A percentile compares a stretch with the other conserved stretches of the same genome.
Conservation (phyloP, 2,113 vertebrate species). For the Pseudorasbora parva region DNA sequence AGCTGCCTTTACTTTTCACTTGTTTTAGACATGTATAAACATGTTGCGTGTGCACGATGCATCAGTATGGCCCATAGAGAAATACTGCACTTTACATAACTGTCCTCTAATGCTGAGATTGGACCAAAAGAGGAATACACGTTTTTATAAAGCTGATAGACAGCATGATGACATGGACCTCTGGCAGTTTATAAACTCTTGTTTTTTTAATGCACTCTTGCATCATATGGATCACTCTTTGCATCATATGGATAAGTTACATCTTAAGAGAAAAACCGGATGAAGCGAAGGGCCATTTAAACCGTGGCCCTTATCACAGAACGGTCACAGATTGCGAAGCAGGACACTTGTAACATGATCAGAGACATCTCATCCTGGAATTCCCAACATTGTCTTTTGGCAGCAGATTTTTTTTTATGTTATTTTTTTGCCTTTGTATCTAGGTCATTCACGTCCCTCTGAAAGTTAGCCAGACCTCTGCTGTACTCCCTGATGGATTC, state of each 20-base stretch:
- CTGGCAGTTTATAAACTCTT: not conserved
- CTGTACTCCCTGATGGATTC: not conserved
- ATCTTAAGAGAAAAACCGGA: not conserved
- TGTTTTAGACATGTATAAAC: constrained; percentile 39
- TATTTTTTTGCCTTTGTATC: constrained; percentile 27
- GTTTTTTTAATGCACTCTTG: not conserved
- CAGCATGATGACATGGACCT: not conserved
- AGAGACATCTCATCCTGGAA: constrained; percentile 28
- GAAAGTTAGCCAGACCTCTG: not conserved
- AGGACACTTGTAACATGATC: not conserved
- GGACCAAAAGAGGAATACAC: not conserved
- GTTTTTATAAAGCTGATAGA: not conserved
- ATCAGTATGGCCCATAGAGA: not conserved
- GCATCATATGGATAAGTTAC: not conserved
- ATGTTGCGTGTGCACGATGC: constrained; percentile 39
- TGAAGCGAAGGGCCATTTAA: too few species aligned
- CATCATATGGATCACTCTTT: not conserved
- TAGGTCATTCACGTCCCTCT: constrained; percentile 43
- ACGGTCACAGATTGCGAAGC: not conserved
- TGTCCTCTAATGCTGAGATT: not conserved
- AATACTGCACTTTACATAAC: not conserved
- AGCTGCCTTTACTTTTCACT: not conserved
- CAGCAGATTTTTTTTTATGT: not conserved
- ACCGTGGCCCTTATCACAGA: not conserved
- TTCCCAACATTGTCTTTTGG: constrained; percentile 36